Base-by-base conservation (phyloP, 2,888 invertebrate species). In the Pristionchus fissidentatus region DNA sequence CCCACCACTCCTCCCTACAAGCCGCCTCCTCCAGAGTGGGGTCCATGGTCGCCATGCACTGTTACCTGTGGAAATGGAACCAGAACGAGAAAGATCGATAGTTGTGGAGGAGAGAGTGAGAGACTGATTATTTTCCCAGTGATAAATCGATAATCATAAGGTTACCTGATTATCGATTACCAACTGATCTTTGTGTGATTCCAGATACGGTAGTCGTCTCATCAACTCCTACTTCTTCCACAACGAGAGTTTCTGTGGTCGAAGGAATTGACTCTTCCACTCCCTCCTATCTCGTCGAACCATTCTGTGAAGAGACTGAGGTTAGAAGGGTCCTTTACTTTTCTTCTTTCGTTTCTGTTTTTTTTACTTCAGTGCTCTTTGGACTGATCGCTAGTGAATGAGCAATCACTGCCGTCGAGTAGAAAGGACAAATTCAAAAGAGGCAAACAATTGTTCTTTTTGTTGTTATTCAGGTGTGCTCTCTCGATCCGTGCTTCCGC, bases 31-130 rank as follows among this genome's bases (percentile, higher is more conserved):
- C 83, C 83, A 26, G 83, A 83, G n/a, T 88, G 87, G 87, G 84
- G 85, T 15, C 84, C 85, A 41, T 88, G 88, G 88, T 87, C 87
- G 29, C 84, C 84, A 4, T 88, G 88, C 80, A 86, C 87, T 81
- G 87, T 87, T 0, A 87, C 85, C 2, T 88, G 88, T 84, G 88
- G 88, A 52, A 83, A 52, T 5, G 88, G 88, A 38, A 78, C 83
- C 60, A 86, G 84, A 62, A 77, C 86, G 7, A 80, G 88, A 70
- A 73, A 85, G 62, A 77, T 82, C n/a, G 84, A 87, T n/a, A 86
- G 85, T 55, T 88, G 88, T 60, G 55, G 55, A 57, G 57, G 57
- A 41, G 79, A 79, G n/a, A 57, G 79, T 79, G 10, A 79, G 77
- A 19, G 10, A 15, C 13, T 66, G 22, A 66, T 66, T 66, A 19